A percentile compares a stretch with the other conserved stretches of the same genome.
Conservation (phyloP, 1,140 invertebrate species). For the Phymastichus coffea region DNA sequence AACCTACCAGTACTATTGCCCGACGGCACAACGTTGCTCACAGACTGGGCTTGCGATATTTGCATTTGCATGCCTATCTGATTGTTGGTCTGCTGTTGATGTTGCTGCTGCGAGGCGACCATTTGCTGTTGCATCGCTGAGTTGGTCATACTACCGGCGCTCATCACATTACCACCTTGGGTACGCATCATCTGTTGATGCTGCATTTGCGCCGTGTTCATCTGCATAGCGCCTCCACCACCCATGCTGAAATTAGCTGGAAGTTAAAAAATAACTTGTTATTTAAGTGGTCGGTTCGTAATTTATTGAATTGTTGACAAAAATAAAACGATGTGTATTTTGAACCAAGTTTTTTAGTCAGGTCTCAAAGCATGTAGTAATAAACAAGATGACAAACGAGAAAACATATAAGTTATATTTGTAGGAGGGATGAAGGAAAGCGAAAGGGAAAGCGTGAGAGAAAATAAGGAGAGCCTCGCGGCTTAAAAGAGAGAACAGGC, state of each 20-base stretch:
- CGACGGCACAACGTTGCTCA: conserved; percentile 43
- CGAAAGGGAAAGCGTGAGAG: too few relatives aligned
- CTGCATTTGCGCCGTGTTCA: conserved; percentile 58
- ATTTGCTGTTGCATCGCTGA: conserved; percentile 63
- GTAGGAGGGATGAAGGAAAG: too few relatives aligned
- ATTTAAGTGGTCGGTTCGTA: too few relatives aligned
- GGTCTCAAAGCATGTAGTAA: too few relatives aligned
- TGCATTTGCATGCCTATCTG: conserved; percentile 59
- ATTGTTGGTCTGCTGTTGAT: conserved; percentile 50
- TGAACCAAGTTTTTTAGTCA: too few relatives aligned
- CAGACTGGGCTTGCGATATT: conserved; percentile 56
- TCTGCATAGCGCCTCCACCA: conserved; percentile 57
- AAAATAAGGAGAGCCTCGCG: too few relatives aligned
- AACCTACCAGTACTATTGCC: conserved; percentile 47
- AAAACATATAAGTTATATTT: too few relatives aligned
- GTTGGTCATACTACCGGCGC: conserved; percentile 45
- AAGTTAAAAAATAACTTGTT: too few relatives aligned
- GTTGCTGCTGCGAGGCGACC: conserved; percentile 60
- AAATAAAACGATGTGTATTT: too few relatives aligned
- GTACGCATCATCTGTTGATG: conserved; percentile 57
- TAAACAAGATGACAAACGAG: too few relatives aligned
- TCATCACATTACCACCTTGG: conserved; percentile 47
- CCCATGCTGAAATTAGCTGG: conserved; percentile 51
- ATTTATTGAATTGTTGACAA: background rate
- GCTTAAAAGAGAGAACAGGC: too few relatives aligned